Base-by-base conservation (phyloP, 2,888 invertebrate species). In the Gryllus longicercus region DNA sequence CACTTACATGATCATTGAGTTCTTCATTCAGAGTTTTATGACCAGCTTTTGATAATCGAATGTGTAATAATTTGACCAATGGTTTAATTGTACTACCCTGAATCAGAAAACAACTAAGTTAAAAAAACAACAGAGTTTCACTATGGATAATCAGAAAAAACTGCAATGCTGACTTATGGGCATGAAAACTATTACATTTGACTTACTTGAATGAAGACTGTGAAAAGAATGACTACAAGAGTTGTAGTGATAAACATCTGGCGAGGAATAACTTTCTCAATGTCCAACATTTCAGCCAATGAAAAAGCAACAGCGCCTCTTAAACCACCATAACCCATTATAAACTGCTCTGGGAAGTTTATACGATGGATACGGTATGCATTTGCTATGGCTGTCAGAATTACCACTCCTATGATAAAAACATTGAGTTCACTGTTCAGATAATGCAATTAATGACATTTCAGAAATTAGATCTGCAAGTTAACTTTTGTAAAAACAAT, bases 301-400 rank as follows among this genome's bases (percentile, higher is more conserved):
- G 91, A 90, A 85, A 91, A 91, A 76, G 91, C 91, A 49, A 91
- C 90, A 18, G 90, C 91, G 3, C 91, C 91, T 49, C 91, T 86
- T 38, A 91, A 86, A 38, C 91, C 90, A n/a, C 90, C 90, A 84
- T 90, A 90, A 4, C 89, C 88, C 89, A 91, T 90, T 82, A 91
- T 81, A 63, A 91, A 91, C 85, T 90, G 89, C 84, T 90, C 90
- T 76, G 89, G 88, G n/a, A 86, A 83, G 78, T 86, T 86, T 38
- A 89, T 86, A 83, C 87, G 87, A 82, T 87, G 87, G 79, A 88
- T 85, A 38, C 89, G 86, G 83, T 86, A 87, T 63, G 85, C 84
- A 85, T 91, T 91, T 77, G 89, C 88, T 25, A 90, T 81, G 79
- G 85, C 87, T 0, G 90, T 88, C 78, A 90, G 85, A 16, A 88